phyloP scores from a whole-genome alignment of 2,113 vertebrate genomes.

The Opisthocomus hoazin region DNA sequence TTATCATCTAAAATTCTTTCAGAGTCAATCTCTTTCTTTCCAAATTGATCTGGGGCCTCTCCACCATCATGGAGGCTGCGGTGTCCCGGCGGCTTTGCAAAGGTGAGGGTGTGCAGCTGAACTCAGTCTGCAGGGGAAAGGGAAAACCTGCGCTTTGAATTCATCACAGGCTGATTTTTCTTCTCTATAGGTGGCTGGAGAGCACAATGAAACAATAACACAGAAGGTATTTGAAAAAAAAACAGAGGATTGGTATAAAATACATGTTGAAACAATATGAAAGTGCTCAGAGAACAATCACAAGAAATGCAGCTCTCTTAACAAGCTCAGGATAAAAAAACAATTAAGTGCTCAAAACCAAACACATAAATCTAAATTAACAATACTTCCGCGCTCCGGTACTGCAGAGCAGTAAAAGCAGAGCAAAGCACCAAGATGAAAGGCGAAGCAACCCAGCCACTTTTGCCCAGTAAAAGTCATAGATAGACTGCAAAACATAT shows the following conservation, averaged over 20 bases:
- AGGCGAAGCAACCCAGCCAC: background rate
- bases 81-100: background rate
- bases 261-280: fast-evolving
- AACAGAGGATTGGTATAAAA: background rate
- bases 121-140: background rate
- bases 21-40: fast-evolving
- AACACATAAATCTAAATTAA: background rate
- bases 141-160: background rate
- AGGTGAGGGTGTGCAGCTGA: background rate
- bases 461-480: background rate
- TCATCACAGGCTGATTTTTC: background rate
- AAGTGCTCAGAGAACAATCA: background rate
- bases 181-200: background rate
- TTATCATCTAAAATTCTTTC: background rate
- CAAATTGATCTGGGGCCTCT: fast-evolving
- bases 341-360: background rate
- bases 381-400: background rate
- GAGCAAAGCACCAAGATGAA: background rate
- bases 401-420: background rate
- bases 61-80: background rate
- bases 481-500: background rate
- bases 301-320: background rate
- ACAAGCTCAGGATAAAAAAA: background rate
- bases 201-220: background rate
- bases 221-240: background rate